Conservation (phyloP, 2,888 invertebrate genomes). For the Drosophila basisetae region DNA sequence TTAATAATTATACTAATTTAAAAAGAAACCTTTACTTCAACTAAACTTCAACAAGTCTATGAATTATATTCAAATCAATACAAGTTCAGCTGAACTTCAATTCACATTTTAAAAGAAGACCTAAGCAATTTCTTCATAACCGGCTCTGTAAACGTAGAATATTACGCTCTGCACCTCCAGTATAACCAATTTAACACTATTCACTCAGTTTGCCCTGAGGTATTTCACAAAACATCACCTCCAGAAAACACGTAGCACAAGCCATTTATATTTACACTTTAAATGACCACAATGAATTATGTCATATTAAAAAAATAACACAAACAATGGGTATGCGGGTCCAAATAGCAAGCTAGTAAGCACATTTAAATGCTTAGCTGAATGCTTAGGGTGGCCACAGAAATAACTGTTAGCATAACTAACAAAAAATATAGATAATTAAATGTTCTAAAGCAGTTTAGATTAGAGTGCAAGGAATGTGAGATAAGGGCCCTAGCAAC, state of each 20-base stretch:
- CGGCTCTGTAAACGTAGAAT: neutral
- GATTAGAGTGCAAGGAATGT: slow-evolving; percentile 12
- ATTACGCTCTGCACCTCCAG: neutral
- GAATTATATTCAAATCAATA: neutral
- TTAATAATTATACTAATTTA: neutral
- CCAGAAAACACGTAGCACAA: neutral
- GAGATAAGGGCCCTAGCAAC: neutral
- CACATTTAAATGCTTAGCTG: neutral
- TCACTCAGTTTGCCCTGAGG: neutral
- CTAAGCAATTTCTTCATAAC: too few relatives aligned
- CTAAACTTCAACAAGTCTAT: neutral
- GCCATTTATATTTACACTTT: neutral
- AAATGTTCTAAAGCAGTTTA: neutral
- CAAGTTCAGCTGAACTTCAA: neutral
- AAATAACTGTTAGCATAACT: neutral
- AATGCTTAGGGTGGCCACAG: neutral
- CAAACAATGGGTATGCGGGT: neutral
- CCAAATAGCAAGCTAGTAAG: neutral
- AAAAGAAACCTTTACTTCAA: neutral
- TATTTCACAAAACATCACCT: neutral
- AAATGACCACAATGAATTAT: neutral
- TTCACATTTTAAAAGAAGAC: neutral
- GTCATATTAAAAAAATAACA: neutral
- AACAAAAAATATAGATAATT: slow-evolving; percentile 3
- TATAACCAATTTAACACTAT: too few relatives aligned